Base-by-base conservation (phyloP, 2,113 vertebrate genomes). In the Ochotona curzoniae region DNA sequence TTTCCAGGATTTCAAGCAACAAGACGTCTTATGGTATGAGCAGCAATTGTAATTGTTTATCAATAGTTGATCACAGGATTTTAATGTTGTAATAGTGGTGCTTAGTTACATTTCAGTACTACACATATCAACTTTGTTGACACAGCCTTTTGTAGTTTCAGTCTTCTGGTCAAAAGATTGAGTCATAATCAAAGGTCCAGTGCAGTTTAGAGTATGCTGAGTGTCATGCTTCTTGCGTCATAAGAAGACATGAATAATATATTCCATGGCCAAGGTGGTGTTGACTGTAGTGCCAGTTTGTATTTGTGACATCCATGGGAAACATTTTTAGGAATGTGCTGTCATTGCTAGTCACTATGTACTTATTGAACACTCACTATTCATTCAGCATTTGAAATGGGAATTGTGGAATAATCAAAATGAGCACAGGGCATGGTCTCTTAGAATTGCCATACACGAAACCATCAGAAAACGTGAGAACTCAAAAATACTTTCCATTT, bases 101-200 rank as follows among this genome's bases (percentile, higher is more conserved):
- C 38, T 90, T 61, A 81, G 26, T 23, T 30, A 8, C 64, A 57
- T 47, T n/a, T 26, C 63, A 5, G 47, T 89, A 88, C 83, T 87
- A 81, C 67, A 91, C 14, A 26, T 82, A 75, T 30, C 7, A 78
- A 25, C n/a, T 13, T 86, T 23, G 10, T 38, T 86, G 74, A 67
- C 86, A 75, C 8, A 75, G 26, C 44, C 49, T 57, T 87, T 67
- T 75, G n/a, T 73, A 90, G 57, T 93, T 92, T 93, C 44, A 49
- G 38, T 89, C 28, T 81, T 26, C 74, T 25, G 26, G 44, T 82
- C 75, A 91, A 87, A 87, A 32, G 28, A 67, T 57, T 86, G 80
- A 93, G 67, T 91, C 87, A 84, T 44, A 73, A 69, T 64, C 38
- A 76, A 70, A 96, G 23, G 66, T 2, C 25, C 26, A 47, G 7